phyloP scores from a whole-genome alignment of 2,113 vertebrate species.

The Fukomys damarensis region DNA sequence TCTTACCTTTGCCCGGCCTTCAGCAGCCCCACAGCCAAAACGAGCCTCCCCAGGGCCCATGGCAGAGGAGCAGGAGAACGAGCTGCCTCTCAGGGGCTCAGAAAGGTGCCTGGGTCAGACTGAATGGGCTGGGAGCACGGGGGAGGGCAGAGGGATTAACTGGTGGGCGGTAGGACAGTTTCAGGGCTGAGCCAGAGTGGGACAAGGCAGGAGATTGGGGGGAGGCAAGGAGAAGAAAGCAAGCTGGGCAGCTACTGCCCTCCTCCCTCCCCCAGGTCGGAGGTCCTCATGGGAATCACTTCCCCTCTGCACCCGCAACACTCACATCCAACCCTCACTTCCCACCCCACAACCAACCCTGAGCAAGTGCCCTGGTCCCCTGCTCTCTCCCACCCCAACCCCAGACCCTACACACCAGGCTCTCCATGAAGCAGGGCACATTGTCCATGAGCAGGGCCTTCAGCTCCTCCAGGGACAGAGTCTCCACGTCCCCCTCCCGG shows the following conservation, averaged over 20 bases:
- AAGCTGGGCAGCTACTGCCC: not conserved
- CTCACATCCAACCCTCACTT: not conserved
- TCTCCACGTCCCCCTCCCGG: constrained; percentile 81
- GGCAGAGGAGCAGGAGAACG: too few relatives aligned
- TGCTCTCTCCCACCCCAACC: not conserved
- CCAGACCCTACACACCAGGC: constrained; percentile 57
- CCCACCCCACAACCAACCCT: not conserved
- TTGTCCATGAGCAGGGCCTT: constrained; percentile 79
- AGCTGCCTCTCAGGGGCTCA: not conserved
- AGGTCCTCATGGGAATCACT: not conserved
- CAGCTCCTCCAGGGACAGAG: constrained; percentile 81
- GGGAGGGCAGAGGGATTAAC: not conserved
- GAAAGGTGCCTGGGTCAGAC: not conserved
- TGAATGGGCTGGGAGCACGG: not conserved
- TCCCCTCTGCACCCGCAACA: not conserved
- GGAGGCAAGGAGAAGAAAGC: not conserved
- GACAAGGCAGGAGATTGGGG: not conserved
- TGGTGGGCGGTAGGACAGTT: not conserved
- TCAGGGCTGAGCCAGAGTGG: not conserved
- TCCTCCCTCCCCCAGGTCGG: too few relatives aligned
- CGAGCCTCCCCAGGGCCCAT: not conserved
- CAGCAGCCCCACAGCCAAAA: not conserved
- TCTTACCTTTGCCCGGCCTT: not conserved
- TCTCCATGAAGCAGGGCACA: constrained; percentile 65
- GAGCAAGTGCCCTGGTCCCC: not conserved